Base-by-base conservation (phyloP, 2,113 vertebrate genomes). In the Notechis scutatus region DNA sequence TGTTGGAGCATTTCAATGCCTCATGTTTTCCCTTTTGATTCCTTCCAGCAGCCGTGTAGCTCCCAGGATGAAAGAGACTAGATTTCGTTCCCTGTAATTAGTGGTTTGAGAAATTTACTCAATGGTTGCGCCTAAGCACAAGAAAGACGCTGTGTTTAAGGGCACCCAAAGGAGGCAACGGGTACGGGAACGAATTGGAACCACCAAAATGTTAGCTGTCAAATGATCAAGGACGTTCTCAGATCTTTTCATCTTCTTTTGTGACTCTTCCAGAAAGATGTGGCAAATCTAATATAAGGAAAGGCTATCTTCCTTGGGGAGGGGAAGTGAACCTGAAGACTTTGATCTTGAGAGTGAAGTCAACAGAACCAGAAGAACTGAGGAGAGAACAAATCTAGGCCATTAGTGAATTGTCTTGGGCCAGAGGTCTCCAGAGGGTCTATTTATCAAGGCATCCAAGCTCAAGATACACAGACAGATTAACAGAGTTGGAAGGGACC, bases 31-130 rank as follows among this genome's bases (percentile, higher is more conserved):
- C 92, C 34, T 86, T 93, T 42, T 89, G 64, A 90, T 90, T 94
- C 94, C 95, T 94, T 96, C 94, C 90, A 96, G 94, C 94, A 97
- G 93, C 91, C 91, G 59, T 93, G 94, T 90, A 95, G 94, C 56
- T 95, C 89, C 89, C 90, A 89, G 92, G 95, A 93, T 92, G 87
- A 94, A 90, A 86, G 47, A 92, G 94, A 87, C 94, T 92, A 94
- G 85, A 92, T 90, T 95, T 88, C 21, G n/a, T 92, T 93, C 91
- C 94, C 87, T 94, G 69, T 95, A 94, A 96, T 96, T 96, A 95
- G 94, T 95, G 95, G 96, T 93, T 95, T 94, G 54, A 64, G 54
- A 64, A 23, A 93, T 94, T 93, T 94, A 69, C 89, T 0, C 95
- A 96, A 94, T 1, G 5, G 86, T 55, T 52, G 92, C 56, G 91